Evolutionary conservation across 2,888 invertebrate species (phyloP), one percentile per base, ranked within the genome.

Genomic region (Meiosimyza platycephala): DNA sequence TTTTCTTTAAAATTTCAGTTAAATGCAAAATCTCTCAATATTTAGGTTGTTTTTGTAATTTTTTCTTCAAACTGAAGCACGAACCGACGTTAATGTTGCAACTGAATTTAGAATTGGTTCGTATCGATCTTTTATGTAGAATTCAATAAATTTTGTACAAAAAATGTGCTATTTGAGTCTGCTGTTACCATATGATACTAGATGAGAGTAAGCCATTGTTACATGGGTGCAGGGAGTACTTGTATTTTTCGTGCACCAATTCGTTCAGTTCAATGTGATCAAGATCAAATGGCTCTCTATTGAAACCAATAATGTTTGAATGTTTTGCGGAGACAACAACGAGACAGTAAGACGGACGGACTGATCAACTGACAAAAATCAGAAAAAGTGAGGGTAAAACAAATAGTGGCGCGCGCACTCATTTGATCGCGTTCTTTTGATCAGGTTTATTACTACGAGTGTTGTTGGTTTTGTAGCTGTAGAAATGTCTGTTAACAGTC

Each of bases 101-200:
- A 86, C 86, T 86, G 84, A 82, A 79, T 81, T 82, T 81, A 83
- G 85, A 82, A 85, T 78, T 78, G 82, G 80, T 80, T 80, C 78
- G 78, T 78, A 79, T 78, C 82, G 83, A 82, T 85, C 85, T 86
- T 86, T 85, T 86, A 86, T 86, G 84, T 81, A 84, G 80, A 83
- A 81, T 79, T 76, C 79, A 81, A 79, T 82, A 84, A 84, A 84
- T 83, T 83, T 80, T 73, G 75, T 72, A 67, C 59, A 55, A 74
- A 76, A n/a, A 72, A 33, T 72, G 50, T 57, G 18, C 48, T 47
- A 18, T 48, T 13, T 40, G 18, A 16, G 13, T 33, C 48, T 54
- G n/a, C 54, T n/a, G 48, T 51, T 59, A 57, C 54, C 54, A 16
- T 52, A 28, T 47, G 68, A 40, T 2, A 40, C 9, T 40, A 15